phyloP scores from a whole-genome alignment of 1,140 invertebrate genomes.

The Panagrolaimus sp. region DNA sequence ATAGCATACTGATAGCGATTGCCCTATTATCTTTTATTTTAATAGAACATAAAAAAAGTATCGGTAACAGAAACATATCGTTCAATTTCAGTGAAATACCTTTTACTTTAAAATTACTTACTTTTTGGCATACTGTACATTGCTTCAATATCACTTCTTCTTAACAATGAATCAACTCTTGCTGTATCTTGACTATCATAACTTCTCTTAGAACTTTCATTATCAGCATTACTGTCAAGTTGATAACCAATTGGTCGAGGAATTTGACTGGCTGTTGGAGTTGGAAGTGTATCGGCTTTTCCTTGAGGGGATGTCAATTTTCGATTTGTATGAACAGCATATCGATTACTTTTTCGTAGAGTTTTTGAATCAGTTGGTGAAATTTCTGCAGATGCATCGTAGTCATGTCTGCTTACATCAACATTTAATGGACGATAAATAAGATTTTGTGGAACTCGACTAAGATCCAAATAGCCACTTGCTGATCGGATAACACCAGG shows the following conservation, averaged over 20 bases:
- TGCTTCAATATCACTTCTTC: too few relatives aligned
- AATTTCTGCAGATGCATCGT: slow-evolving; percentile 3
- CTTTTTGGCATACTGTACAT: too few relatives aligned
- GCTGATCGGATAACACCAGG: neutral
- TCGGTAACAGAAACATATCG: too few relatives aligned
- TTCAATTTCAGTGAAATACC: too few relatives aligned
- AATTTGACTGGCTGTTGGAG: neutral
- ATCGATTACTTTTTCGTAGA: neutral
- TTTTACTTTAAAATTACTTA: too few relatives aligned
- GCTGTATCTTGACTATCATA: neutral
- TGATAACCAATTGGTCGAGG: neutral
- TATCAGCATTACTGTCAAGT: neutral
- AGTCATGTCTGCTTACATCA: neutral
- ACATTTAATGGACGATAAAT: neutral
- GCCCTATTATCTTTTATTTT: too few relatives aligned
- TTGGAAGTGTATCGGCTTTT: neutral
- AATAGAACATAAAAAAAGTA: too few relatives aligned
- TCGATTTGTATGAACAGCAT: neutral
- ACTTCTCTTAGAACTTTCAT: neutral
- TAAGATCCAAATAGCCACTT: neutral
- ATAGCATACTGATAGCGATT: too few relatives aligned
- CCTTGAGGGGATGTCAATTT: neutral
- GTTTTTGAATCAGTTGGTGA: neutral
- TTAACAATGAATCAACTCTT: neutral
- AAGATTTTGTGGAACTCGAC: neutral